Percentiles rank a stretch among this genome's conserved stretches.
These are phyloP conservation scores for Balanococcus diminutus DNA, from an alignment of 2,888 invertebrate species.

Conservation along the genomic window DNA sequence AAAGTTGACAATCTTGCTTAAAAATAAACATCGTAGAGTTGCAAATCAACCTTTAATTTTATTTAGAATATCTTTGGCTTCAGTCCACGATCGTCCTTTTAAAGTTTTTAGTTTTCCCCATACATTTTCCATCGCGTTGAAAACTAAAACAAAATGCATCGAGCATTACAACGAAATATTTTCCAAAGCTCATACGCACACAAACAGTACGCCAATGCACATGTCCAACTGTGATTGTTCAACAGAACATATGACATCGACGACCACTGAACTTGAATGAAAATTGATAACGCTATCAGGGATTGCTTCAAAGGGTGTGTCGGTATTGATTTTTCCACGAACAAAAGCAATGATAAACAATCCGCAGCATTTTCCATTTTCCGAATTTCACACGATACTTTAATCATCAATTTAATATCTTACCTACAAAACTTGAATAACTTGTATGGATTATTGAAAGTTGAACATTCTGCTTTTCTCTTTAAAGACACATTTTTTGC, in stretches of 20 bases:
- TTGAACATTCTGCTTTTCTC: not conserved
- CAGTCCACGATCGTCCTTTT: slow-evolving; percentile 50
- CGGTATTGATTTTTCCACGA: slow-evolving; percentile 26
- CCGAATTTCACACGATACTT: not conserved
- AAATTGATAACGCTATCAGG: not conserved
- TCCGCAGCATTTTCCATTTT: not conserved
- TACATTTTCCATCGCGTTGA: slow-evolving; percentile 48
- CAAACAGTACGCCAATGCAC: not conserved
- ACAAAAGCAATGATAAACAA: slow-evolving; percentile 2
- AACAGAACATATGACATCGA: not conserved
- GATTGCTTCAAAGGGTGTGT: slow-evolving; percentile 50
- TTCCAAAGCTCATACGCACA: not conserved
- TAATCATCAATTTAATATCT: not conserved
- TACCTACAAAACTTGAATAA: not conserved
- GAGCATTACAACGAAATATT: not conserved
- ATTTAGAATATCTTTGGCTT: slow-evolving; percentile 45
- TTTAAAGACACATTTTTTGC: not conserved
- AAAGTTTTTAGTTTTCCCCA: slow-evolving; percentile 45
- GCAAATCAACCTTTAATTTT: slow-evolving; percentile 46
- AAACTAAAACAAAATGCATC: not conserved
- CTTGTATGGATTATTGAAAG: not conserved
- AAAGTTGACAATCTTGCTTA: not conserved
- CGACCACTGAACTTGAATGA: not conserved
- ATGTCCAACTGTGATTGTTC: not conserved
- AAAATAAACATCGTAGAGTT: not conserved